Percentiles rank a stretch among this genome's conserved stretches.
Evolutionary conservation across 1,140 invertebrate genomes (phyloP).

Genomic region (Neoseiulus cucumeris): DNA sequence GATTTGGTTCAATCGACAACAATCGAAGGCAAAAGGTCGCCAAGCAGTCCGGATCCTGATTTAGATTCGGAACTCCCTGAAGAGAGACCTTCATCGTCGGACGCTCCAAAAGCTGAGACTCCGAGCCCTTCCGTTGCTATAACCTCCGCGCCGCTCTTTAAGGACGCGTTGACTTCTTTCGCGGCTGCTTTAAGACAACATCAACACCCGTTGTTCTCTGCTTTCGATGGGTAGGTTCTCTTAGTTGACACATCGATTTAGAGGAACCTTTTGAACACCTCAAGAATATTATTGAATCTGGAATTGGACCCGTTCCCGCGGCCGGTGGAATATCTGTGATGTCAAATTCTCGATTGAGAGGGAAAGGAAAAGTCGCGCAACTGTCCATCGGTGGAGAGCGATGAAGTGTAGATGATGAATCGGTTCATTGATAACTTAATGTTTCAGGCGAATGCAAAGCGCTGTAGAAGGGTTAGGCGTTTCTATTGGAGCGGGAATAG

Average conservation of each 20-base stretch:
- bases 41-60: background rate
- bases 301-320: no score
- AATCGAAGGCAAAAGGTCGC: background rate
- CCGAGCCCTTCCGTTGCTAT: background rate
- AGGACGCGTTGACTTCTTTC: slow-evolving; percentile 3
- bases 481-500: background rate
- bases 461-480: slow-evolving; percentile 1
- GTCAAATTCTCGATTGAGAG: no score
- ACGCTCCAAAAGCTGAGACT: background rate
- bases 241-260: no score
- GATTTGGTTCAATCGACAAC: slow-evolving; percentile 7
- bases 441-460: background rate
- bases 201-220: background rate
- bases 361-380: no score
- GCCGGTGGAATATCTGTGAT: no score
- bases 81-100: slow-evolving; percentile 5
- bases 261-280: no score
- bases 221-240: background rate
- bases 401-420: no score
- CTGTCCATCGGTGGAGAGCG: no score
- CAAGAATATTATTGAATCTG: no score
- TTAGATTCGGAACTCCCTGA: background rate
- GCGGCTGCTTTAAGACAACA: background rate
- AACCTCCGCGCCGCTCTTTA: slow-evolving; percentile 1
- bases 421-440: no score